Percentiles rank a stretch among this genome's conserved stretches.
phyloP scores from a whole-genome alignment of 2,888 invertebrate genomes.

The Hemistola chrysoprasaria region DNA sequence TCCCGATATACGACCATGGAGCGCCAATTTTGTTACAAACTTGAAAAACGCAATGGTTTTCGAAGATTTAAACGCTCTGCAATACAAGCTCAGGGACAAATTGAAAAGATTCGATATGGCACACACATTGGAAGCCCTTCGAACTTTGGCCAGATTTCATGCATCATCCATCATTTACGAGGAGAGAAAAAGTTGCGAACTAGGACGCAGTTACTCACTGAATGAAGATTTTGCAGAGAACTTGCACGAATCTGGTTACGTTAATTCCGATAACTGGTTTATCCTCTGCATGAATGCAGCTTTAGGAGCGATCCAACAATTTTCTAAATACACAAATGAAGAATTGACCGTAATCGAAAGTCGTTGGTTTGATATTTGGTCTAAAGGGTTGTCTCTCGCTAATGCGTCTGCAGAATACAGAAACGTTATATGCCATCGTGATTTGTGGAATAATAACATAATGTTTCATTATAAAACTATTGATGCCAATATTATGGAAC shows the following conservation, averaged over 20 bases:
- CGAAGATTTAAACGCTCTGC: slow-evolving; percentile 59
- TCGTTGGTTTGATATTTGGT: slow-evolving; percentile 57
- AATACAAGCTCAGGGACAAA: slow-evolving; percentile 57
- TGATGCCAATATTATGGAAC: slow-evolving; percentile 36
- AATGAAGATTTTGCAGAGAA: slow-evolving; percentile 49
- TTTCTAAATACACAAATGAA: slow-evolving; percentile 51
- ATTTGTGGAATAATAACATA: slow-evolving; percentile 85
- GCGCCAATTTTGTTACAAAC: slow-evolving; percentile 49
- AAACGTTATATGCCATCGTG: slow-evolving; percentile 83
- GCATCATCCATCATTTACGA: slow-evolving; percentile 78
- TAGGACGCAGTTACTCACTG: slow-evolving; percentile 43
- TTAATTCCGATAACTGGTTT: slow-evolving; percentile 52
- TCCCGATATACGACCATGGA: slow-evolving; percentile 58
- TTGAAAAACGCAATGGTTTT: slow-evolving; percentile 62
- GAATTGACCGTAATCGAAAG: slow-evolving; percentile 44
- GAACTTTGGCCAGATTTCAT: slow-evolving; percentile 74
- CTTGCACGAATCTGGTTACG: slow-evolving; percentile 53
- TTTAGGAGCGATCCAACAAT: slow-evolving; percentile 52
- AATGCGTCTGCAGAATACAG: slow-evolving; percentile 53
- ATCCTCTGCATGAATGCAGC: slow-evolving; percentile 61
- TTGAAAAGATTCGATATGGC: slow-evolving; percentile 64
- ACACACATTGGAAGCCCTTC: slow-evolving; percentile 70
- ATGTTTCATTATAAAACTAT: slow-evolving; percentile 72
- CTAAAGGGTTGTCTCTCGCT: slow-evolving; percentile 44
- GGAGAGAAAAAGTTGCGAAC: slow-evolving; percentile 56